Evolutionary conservation across 2,113 vertebrate genomes (phyloP), one percentile per base, ranked within the genome.

Genomic region (Meleagris gallopavo): DNA sequence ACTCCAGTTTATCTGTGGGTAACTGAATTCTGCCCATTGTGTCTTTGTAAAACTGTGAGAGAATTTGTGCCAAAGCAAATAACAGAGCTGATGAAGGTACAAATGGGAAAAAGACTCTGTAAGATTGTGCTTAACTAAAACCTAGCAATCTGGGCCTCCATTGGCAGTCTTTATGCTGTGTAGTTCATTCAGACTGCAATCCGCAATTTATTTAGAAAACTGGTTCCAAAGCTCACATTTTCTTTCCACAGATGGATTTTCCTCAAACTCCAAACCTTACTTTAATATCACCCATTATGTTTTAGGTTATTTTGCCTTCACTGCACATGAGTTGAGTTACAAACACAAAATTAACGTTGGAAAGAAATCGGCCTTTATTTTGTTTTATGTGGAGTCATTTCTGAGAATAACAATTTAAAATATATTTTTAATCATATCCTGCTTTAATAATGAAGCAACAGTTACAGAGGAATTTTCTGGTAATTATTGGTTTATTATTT

Each of bases 401-500:
- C 50, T 93, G 65, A 73, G 91, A 74, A 80, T 22, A 25, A 16
- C 24, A 70, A 17, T 4, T 45, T 72, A 54, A 55, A 55, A 55
- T 30, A 30, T 34, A 20, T 43, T 34, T 45, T 64, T 64, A 80
- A 29, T 6, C 6, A 9, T 73, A 67, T 87, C 27, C 24, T 66
- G 14, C 30, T 83, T 86, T 88, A 82, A 82, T 89, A 94, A 90
- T 48, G 52, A 91, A 92, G 34, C 29, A 86, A 73, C 12, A 43
- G 5, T 79, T 91, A 50, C 55, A 17, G 74, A 58, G 48, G 71
- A 82, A 67, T 92, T 87, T 96, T 86, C 36, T 92, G 36, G 25
- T 87, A 94, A 92, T 92, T 94, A 93, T 78, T 75, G 24, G 12
- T 95, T 92, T 93, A 87, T 86, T 94, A 92, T 95, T 92, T 86